Percentiles rank a stretch among this genome's conserved stretches.
These are phyloP conservation scores for Prorops nasuta DNA, from an alignment of 1,140 invertebrate species.

Conservation along the genomic window DNA sequence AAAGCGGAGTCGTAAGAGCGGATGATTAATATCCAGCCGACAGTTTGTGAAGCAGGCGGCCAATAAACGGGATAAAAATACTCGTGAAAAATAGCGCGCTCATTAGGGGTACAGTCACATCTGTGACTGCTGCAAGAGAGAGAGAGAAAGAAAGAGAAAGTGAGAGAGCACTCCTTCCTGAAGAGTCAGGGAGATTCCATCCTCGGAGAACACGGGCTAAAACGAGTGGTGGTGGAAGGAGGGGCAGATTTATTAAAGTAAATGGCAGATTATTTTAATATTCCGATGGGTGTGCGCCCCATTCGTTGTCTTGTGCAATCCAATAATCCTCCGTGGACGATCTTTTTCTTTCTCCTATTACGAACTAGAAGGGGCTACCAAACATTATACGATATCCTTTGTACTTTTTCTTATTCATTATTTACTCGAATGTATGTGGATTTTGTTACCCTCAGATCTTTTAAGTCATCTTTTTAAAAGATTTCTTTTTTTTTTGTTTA, in stretches of 20 bases:
- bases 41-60: slow-evolving; percentile 56
- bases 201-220: no score
- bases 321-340: slow-evolving; percentile 20
- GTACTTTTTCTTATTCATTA: no score
- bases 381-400: no score
- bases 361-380: no score
- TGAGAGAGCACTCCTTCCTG: not conserved
- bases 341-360: slow-evolving; percentile 20
- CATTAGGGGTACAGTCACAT: slow-evolving; percentile 58
- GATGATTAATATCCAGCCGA: slow-evolving; percentile 58
- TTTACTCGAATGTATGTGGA: no score
- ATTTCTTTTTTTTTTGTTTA: no score
- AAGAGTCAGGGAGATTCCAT: slow-evolving; percentile 3
- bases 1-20: slow-evolving; percentile 48
- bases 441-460: no score
- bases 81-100: slow-evolving; percentile 59
- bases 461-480: no score
- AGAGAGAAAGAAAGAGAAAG: slow-evolving; percentile 11
- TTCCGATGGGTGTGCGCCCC: slow-evolving; percentile 45
- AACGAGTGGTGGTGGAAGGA: slow-evolving; percentile 1
- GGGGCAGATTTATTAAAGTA: slow-evolving; percentile 53
- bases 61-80: slow-evolving; percentile 60
- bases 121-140: slow-evolving; percentile 44
- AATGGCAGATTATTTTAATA: slow-evolving; percentile 56
- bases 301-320: slow-evolving; percentile 44